Evolutionary conservation across 2,888 invertebrate species (phyloP), one percentile per base, ranked within the genome.

Genomic region (Herminia tarsipennalis): DNA sequence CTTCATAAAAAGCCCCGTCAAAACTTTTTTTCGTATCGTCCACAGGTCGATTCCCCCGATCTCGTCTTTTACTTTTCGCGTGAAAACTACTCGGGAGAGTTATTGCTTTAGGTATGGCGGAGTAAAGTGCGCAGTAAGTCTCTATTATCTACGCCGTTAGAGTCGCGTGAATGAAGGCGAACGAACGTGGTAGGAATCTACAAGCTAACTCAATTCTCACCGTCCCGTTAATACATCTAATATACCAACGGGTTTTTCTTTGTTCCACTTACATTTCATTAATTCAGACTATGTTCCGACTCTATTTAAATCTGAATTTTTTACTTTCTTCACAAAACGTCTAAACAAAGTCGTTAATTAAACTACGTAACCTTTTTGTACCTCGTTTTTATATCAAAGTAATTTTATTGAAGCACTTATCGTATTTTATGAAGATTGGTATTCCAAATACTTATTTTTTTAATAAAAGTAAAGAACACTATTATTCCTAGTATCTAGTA

Each of bases 81-180:
- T 77, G 78, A 71, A 77, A 86, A 85, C 83, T 87, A 82, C 81
- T 79, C 76, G 49, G 64, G 69, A 79, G 81, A 86, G 75, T 88
- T 88, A 89, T 88, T 80, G 82, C 83, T 78, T 74, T 85, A 83
- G 82, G 85, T 86, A 86, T 83, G 74, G 82, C 59, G 76, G 67
- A 84, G 85, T 88, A 86, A 88, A 90, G 87, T 86, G 85, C 83
- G 84, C 88, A 83, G 87, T 89, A 90, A 89, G 87, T 89, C 88
- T 88, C 86, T 85, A 89, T 89, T 89, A 89, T 89, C 87, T 86
- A 72, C 83, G 82, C 86, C 84, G 88, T 88, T 88, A 89, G 84
- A 88, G 83, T 87, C 85, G 84, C 83, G 86, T 76, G 87, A 88
- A 88, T 86, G 86, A 86, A 88, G 84, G 83, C 82, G 81, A 76